Evolutionary conservation across 2,113 vertebrate species (phyloP).

Genomic region (Hippocampus abdominalis): DNA sequence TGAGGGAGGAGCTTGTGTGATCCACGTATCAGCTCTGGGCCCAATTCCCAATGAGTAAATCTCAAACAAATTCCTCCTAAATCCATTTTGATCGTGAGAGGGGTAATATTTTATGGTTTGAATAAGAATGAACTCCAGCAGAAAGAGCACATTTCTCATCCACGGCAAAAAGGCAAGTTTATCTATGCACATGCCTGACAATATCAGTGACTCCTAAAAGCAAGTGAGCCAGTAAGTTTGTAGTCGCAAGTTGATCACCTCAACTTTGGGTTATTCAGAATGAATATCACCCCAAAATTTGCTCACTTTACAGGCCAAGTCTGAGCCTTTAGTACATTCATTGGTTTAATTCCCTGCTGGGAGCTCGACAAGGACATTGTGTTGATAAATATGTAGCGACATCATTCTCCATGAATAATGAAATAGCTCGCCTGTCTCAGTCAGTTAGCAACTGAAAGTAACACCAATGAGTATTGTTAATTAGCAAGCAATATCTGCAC

Average conservation of each 20-base stretch:
- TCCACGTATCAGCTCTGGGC: too few relatives aligned
- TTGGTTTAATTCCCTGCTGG: neutral
- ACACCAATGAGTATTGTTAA: neutral
- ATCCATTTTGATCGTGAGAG: too few relatives aligned
- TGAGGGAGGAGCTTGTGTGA: too few relatives aligned
- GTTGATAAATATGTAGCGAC: constrained; percentile 6
- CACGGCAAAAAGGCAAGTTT: too few relatives aligned
- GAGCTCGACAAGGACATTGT: neutral
- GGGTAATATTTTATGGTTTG: too few relatives aligned
- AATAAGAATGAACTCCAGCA: too few relatives aligned
- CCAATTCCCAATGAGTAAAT: too few relatives aligned
- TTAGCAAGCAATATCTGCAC: constrained; percentile 3
- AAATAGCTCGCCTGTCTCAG: constrained; percentile 2
- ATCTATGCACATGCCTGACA: too few relatives aligned
- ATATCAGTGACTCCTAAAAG: neutral
- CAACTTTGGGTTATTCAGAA: neutral
- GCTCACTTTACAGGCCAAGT: neutral
- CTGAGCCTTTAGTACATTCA: neutral
- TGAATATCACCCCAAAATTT: neutral
- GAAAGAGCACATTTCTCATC: too few relatives aligned
- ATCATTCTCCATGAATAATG: neutral
- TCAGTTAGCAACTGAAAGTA: neutral
- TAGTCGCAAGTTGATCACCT: neutral
- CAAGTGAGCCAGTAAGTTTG: neutral
- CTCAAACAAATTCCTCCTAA: too few relatives aligned